These are phyloP conservation scores for Sabellastarte sp. DNA, from an alignment of 2,888 invertebrate species.

Conservation along the genomic window DNA sequence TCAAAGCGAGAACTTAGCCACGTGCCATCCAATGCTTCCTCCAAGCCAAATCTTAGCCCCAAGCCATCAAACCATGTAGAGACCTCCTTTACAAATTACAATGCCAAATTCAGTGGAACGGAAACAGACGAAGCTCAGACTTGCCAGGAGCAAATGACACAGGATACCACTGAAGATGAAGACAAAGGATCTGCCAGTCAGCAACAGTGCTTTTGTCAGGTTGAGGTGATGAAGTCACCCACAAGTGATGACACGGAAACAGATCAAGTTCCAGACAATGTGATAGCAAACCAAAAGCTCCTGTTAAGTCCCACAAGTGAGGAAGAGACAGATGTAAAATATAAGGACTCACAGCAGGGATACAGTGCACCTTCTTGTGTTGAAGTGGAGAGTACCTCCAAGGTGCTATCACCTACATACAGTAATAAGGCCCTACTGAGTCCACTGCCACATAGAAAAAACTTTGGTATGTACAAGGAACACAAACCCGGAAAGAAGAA, in stretches of 20 bases:
- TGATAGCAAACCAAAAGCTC: slow-evolving; percentile 69
- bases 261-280: slow-evolving; percentile 6
- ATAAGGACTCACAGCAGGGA: slow-evolving; percentile 74
- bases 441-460: slow-evolving; percentile 3
- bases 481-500: background rate
- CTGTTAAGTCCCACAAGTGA: slow-evolving; percentile 83
- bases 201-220: background rate
- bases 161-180: slow-evolving; percentile 32
- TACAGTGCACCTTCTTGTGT: slow-evolving; percentile 66
- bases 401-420: background rate
- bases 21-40: background rate
- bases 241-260: slow-evolving; percentile 32
- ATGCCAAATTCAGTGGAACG: slow-evolving; percentile 42
- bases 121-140: slow-evolving; percentile 39
- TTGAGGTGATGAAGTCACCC: slow-evolving; percentile 27
- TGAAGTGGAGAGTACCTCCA: slow-evolving; percentile 32
- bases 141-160: slow-evolving; percentile 25
- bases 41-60: background rate
- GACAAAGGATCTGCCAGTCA: no score
- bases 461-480: background rate
- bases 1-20: slow-evolving; percentile 17
- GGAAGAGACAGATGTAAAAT: slow-evolving; percentile 66
- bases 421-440: slow-evolving; percentile 4
- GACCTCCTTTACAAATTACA: slow-evolving; percentile 46
- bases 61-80: slow-evolving; percentile 25